phyloP scores from a whole-genome alignment of 2,888 invertebrate species.

The Lypha dubia region DNA sequence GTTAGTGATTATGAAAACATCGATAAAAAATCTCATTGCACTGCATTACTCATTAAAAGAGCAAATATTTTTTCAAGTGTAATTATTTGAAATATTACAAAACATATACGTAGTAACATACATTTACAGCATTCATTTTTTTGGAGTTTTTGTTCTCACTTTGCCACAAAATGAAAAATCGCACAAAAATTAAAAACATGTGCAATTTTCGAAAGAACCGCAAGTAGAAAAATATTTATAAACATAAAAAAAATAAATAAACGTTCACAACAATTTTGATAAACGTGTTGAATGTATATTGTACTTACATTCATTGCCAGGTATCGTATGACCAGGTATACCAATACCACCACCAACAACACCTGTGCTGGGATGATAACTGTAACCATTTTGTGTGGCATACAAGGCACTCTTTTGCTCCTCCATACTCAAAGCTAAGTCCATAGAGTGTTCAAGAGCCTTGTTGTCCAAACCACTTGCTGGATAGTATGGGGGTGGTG shows the following conservation, averaged over 20 bases:
- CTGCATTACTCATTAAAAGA: neutral
- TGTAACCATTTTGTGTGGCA: conserved; percentile 92
- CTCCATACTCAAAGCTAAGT: conserved; percentile 91
- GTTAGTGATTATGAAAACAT: neutral
- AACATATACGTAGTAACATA: neutral
- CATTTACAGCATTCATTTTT: conserved; percentile 20
- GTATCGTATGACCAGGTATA: conserved; percentile 87
- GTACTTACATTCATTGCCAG: conserved; percentile 91
- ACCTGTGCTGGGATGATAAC: conserved; percentile 91
- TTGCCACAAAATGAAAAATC: conserved; percentile 51
- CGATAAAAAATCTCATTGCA: neutral
- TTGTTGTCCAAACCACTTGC: conserved; percentile 95
- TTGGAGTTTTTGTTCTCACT: conserved; percentile 24
- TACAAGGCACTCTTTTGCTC: conserved; percentile 94
- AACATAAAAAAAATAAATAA: conserved; percentile 26
- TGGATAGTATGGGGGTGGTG: conserved; percentile 95
- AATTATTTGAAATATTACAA: conserved; percentile 38
- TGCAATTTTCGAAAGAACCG: conserved; percentile 16
- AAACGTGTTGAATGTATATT: conserved; percentile 14
- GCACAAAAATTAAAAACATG: conserved; percentile 3
- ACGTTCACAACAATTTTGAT: conserved; percentile 31
- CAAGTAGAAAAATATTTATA: conserved; percentile 35
- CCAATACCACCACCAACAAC: conserved; percentile 83
- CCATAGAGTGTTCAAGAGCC: conserved; percentile 94
- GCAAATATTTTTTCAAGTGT: conserved; percentile 16